Evolutionary conservation across 2,113 vertebrate species (phyloP).

Genomic region (Corythornis cristatus): DNA sequence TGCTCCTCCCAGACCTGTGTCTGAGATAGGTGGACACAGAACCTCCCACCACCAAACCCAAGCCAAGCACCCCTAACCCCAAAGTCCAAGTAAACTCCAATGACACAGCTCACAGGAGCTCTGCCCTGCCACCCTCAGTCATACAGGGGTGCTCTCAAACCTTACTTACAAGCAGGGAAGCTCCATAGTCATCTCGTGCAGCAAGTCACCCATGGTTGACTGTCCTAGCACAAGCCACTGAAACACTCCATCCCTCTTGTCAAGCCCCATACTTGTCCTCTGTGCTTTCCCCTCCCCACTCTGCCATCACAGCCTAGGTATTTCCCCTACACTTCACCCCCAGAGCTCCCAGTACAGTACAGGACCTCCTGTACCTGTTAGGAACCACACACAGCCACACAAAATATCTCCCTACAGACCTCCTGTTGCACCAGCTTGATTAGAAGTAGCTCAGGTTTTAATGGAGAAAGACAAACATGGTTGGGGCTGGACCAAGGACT

Average conservation of each 20-base stretch:
- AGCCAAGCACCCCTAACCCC: not conserved
- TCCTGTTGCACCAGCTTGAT: not conserved
- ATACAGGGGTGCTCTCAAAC: accelerated
- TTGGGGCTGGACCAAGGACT: not conserved
- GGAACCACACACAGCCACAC: not conserved
- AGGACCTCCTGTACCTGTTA: accelerated
- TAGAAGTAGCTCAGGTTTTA: not conserved
- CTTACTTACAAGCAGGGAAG: not conserved
- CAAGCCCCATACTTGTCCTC: not conserved
- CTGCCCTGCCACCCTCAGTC: not conserved
- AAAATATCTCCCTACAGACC: not conserved
- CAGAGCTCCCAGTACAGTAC: not conserved
- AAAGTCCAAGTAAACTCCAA: not conserved
- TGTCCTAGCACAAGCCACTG: not conserved
- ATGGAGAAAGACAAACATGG: accelerated
- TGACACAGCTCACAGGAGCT: not conserved
- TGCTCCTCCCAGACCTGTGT: not conserved
- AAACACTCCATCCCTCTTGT: not conserved
- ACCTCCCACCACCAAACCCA: not conserved
- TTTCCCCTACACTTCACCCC: not conserved
- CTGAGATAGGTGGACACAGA: not conserved
- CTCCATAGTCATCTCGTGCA: not conserved
- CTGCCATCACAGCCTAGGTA: accelerated
- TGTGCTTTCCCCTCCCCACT: not conserved
- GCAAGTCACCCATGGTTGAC: not conserved